phyloP scores from a whole-genome alignment of 2,113 vertebrate species.

The Mirounga angustirostris region DNA sequence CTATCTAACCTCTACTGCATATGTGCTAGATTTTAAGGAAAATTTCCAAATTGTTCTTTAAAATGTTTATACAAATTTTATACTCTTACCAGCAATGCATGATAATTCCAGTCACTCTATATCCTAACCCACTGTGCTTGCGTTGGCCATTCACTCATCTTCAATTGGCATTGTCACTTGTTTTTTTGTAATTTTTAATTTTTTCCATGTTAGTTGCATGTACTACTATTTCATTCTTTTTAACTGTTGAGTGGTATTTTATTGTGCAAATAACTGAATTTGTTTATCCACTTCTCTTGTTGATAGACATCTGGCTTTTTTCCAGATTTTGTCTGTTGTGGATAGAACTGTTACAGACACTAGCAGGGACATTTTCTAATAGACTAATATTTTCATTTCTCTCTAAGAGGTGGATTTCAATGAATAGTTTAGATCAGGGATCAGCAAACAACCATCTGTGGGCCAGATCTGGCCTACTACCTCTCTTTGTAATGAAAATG shows the following conservation, averaged over 20 bases:
- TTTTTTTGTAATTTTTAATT: neutral
- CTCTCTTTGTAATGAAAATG: neutral
- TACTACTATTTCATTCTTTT: neutral
- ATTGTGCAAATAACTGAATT: neutral
- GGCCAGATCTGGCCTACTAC: neutral
- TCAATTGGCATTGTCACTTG: neutral
- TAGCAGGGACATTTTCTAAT: neutral
- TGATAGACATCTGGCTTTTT: neutral
- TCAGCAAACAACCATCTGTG: neutral
- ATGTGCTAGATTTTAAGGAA: neutral
- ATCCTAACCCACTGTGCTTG: neutral
- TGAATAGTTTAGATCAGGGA: neutral
- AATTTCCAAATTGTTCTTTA: neutral
- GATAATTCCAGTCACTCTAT: neutral
- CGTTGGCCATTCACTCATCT: neutral
- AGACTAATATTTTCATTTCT: neutral
- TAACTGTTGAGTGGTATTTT: neutral
- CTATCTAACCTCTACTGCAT: neutral
- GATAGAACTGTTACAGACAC: neutral
- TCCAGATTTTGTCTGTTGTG: neutral
- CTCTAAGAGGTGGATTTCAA: neutral
- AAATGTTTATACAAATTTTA: neutral
- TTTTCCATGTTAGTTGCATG: neutral
- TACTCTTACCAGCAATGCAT: neutral
- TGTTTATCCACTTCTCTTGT: neutral